phyloP scores from a whole-genome alignment of 2,888 invertebrate species.

The Synergus gifuensis region DNA sequence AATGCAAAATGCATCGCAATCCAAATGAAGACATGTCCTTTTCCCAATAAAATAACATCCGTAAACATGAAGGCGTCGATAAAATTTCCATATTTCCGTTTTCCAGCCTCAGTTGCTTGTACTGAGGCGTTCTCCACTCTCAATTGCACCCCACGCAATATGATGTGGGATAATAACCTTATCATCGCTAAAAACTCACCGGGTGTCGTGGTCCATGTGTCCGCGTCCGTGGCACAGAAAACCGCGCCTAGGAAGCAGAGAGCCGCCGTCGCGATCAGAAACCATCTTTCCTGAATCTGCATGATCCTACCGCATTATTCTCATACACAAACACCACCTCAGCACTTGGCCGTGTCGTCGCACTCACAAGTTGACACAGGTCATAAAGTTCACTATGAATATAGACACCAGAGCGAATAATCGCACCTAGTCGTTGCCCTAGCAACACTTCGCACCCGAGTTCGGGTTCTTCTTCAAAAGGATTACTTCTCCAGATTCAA shows the following conservation, averaged over 20 bases:
- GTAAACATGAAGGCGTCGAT: constrained; percentile 15
- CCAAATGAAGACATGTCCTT: too few species aligned
- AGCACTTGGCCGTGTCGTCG: constrained; percentile 47
- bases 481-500: not conserved
- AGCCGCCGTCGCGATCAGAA: constrained; percentile 55
- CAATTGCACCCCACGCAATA: not conserved
- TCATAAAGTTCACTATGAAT: constrained; percentile 44
- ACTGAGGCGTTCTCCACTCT: not conserved
- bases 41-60: too few species aligned
- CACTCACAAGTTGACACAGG: constrained; percentile 48
- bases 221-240: constrained; percentile 49
- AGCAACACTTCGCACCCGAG: constrained; percentile 6
- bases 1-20: too few species aligned
- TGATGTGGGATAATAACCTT: constrained; percentile 6
- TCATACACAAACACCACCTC: constrained; percentile 50
- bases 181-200: constrained; percentile 45
- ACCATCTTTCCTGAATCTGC: constrained; percentile 56
- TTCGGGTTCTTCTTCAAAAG: not conserved
- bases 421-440: constrained; percentile 30
- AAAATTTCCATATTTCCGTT: constrained; percentile 42
- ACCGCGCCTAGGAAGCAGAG: constrained; percentile 52
- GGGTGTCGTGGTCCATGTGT: constrained; percentile 53
- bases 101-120: not conserved
- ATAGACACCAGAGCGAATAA: not conserved
- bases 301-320: constrained; percentile 59